A percentile compares a stretch with the other conserved stretches of the same genome.
Conservation (phyloP, 2,113 vertebrate genomes). For the Stercorarius parasiticus region DNA sequence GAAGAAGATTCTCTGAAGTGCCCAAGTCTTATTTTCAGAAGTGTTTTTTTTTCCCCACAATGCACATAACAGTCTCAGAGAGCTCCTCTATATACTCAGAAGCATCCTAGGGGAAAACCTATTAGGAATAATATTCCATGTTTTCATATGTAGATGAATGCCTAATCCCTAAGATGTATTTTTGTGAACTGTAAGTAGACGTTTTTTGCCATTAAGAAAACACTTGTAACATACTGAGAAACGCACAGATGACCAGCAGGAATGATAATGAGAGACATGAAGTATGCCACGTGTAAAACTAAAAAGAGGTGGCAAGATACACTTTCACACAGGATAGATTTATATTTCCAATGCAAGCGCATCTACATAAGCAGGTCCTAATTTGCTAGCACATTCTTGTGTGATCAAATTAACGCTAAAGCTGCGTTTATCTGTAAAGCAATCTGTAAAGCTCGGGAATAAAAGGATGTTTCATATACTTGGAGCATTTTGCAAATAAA, state of each 20-base stretch:
- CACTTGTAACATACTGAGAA: neutral
- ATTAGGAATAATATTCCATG: neutral
- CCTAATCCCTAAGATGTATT: neutral
- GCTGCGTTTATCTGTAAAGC: neutral
- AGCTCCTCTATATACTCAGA: neutral
- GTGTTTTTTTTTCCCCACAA: neutral
- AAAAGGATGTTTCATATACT: neutral
- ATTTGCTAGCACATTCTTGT: neutral
- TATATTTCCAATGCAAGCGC: neutral
- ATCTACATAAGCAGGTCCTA: neutral
- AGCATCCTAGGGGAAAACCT: neutral
- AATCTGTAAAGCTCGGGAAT: neutral
- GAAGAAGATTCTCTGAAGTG: neutral
- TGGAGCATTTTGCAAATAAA: neutral
- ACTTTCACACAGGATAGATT: neutral
- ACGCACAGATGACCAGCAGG: neutral
- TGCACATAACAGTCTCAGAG: fast-evolving
- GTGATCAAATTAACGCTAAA: neutral
- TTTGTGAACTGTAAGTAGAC: neutral
- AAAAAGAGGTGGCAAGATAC: neutral
- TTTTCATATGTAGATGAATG: neutral
- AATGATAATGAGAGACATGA: neutral
- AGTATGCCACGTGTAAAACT: neutral
- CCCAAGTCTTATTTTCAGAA: neutral
- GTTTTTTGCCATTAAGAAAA: neutral